Evolutionary conservation across 2,113 vertebrate species (phyloP).

Genomic region (Gopherus evgoodei): DNA sequence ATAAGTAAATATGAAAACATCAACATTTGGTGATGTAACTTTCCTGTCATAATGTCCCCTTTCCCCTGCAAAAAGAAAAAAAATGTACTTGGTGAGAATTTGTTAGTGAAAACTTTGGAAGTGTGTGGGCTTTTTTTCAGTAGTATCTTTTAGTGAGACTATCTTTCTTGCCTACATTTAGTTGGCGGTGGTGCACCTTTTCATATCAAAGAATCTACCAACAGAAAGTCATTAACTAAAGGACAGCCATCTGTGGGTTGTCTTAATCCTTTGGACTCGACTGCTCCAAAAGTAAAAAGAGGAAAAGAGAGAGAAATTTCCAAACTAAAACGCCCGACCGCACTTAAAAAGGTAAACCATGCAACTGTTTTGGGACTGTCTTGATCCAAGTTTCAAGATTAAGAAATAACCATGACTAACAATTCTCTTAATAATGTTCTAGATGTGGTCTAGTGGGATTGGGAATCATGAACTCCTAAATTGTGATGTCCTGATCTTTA

Average conservation of each 20-base stretch:
- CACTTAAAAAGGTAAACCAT: slow-evolving; percentile 92
- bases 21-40: slow-evolving; percentile 49
- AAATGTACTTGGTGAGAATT: slow-evolving; percentile 51
- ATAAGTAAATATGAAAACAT: slow-evolving; percentile 56
- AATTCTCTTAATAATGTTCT: fast-evolving
- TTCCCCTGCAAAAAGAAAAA: slow-evolving; percentile 47
- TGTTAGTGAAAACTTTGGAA: slow-evolving; percentile 51
- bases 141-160: slow-evolving; percentile 27
- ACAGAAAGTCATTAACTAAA: slow-evolving; percentile 83
- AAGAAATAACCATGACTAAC: neutral
- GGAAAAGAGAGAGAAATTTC: slow-evolving; percentile 96
- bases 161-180: slow-evolving; percentile 71
- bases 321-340: slow-evolving; percentile 96
- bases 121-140: neutral
- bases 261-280: slow-evolving; percentile 92
- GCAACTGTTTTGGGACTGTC: neutral
- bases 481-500: neutral
- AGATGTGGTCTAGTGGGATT: neutral
- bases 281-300: slow-evolving; percentile 91
- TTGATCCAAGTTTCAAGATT: neutral
- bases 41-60: slow-evolving; percentile 39
- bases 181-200: slow-evolving; percentile 91
- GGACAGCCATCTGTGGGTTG: slow-evolving; percentile 81
- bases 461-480: fast-evolving
- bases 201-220: slow-evolving; percentile 85